Evolutionary conservation across 1,140 invertebrate genomes (phyloP), one percentile per base, ranked within the genome.

Genomic region (Hermatobates lingyangjiaoensis): DNA sequence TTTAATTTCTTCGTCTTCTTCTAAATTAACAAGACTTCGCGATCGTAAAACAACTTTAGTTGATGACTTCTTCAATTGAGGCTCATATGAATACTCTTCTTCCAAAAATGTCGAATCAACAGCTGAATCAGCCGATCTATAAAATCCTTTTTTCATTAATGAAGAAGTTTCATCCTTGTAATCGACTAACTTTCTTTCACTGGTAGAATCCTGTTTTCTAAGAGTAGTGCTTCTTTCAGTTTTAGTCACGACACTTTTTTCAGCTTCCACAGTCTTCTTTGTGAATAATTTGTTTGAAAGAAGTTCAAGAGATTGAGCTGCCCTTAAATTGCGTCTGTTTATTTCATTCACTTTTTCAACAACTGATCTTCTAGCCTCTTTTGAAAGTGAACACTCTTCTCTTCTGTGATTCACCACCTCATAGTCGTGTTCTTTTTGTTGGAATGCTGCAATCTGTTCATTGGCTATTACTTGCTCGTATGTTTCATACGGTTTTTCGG

Each of bases 31-130:
- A 34, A 61, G 40, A 49, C 60, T 61, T 28, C 60, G 44, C 10
- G 59, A 57, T 24, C 56, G 50, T 10, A 57, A 42, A 2, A 61
- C 60, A 0, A 56, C 34, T 57, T 61, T 60, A 7, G 45, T 56
- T 15, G 53, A 54, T 3, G 54, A 46, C 27, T 39, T 50, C 28
- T 58, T 56, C 5, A 55, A 38, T 40, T 57, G 54, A 1, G 60
- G 60, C 44, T 61, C 60, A 28, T 61, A 61, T 3, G 56, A 59
- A 21, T 56, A 58, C 46, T 61, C 58, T 39, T 61, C 60, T 50
- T 61, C 60, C 1, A 53, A 23, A 50, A 53, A 57, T 1, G 51
- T 48, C 14, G 27, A n/a, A 2, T 51, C 50, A 15, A 45, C 44
- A 18, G 39, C 39, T 20, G 39, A 42, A 5, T 42, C 39, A 4